Conservation (phyloP, 2,888 invertebrate species). For the Acanthosepion pharaonis region DNA sequence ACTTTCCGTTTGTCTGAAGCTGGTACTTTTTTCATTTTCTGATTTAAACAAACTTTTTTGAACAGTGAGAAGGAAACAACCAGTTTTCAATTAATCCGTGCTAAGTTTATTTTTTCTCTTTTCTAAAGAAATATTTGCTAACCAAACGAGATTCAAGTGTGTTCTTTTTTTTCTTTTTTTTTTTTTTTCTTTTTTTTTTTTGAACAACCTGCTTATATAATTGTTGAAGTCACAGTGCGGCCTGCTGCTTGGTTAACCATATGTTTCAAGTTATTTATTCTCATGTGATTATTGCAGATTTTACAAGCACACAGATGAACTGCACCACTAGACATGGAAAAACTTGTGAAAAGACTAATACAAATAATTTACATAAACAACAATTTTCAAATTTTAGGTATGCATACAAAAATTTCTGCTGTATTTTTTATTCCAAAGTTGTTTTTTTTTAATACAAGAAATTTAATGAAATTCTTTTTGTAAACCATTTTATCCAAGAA, state of each 20-base stretch:
- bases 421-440: neutral
- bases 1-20: neutral
- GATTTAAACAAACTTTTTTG: neutral
- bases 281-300: neutral
- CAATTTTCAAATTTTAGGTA: neutral
- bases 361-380: neutral
- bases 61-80: neutral
- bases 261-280: neutral
- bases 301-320: neutral
- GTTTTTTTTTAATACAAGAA: neutral
- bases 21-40: neutral
- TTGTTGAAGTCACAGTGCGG: neutral
- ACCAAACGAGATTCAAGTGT: conserved; percentile 2
- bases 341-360: neutral
- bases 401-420: neutral
- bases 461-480: neutral
- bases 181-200: neutral
- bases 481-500: neutral
- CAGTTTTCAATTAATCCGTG: neutral
- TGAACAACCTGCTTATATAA: neutral
- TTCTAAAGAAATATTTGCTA: neutral
- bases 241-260: neutral
- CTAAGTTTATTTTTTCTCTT: neutral
- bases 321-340: neutral
- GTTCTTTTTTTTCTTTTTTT: neutral